These are phyloP conservation scores for Synanthedon myopaeformis DNA, from an alignment of 2,888 invertebrate species.

Conservation along the genomic window DNA sequence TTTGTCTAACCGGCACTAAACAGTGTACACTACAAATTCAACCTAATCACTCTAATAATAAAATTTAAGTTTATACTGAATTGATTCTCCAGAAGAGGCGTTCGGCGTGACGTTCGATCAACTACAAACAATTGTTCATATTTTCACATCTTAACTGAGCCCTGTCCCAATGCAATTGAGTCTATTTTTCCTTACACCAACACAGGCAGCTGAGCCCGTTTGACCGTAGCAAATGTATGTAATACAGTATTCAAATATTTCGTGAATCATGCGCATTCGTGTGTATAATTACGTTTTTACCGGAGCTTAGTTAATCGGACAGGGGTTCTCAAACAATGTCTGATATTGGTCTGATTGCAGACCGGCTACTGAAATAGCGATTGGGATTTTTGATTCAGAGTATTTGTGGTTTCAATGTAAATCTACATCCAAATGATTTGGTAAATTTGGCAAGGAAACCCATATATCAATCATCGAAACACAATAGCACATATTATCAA, in stretches of 20 bases:
- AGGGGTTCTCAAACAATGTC: slow-evolving; percentile 25
- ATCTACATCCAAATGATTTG: no score
- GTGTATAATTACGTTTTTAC: slow-evolving; percentile 56
- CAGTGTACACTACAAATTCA: slow-evolving; percentile 10
- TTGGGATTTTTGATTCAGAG: no score
- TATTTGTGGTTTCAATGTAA: no score
- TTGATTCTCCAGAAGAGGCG: slow-evolving; percentile 21
- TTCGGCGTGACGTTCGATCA: slow-evolving; percentile 28
- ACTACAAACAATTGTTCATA: slow-evolving; percentile 24
- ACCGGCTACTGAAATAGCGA: no score
- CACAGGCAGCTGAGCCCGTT: slow-evolving; percentile 20
- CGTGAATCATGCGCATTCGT: slow-evolving; percentile 56
- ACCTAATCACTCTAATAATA: slow-evolving; percentile 11
- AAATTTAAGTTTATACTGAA: neutral
- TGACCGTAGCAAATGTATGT: slow-evolving; percentile 35
- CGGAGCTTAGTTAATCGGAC: slow-evolving; percentile 36
- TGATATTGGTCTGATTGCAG: no score
- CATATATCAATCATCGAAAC: no score
- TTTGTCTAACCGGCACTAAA: slow-evolving; percentile 12
- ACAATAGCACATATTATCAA: no score
- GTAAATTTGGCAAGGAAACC: no score
- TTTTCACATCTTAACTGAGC: slow-evolving; percentile 9
- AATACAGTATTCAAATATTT: slow-evolving; percentile 50
- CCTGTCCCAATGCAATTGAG: slow-evolving; percentile 4
- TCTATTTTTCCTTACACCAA: slow-evolving; percentile 11